Evolutionary conservation across 1,140 invertebrate species (phyloP).

Genomic region (Micrasema minimum): DNA sequence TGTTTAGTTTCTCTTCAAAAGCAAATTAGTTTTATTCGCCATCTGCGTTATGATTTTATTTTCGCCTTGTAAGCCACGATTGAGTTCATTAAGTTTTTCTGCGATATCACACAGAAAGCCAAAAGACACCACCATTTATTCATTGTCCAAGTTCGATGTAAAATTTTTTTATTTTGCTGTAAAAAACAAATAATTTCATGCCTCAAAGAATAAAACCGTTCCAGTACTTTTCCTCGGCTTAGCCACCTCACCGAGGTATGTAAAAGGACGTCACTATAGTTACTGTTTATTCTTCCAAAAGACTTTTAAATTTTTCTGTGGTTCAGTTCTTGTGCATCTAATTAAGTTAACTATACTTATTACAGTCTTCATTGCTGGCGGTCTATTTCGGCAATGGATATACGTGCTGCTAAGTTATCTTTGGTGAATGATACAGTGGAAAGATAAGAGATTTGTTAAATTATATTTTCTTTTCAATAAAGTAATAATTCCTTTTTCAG

Average conservation of each 20-base stretch:
- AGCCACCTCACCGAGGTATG: too few relatives aligned
- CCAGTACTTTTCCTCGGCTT: conserved; percentile 14
- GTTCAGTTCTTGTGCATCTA: conserved; percentile 12
- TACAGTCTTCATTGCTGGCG: not conserved
- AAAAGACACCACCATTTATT: conserved; percentile 37
- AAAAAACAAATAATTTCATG: conserved; percentile 30
- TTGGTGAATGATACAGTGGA: too few relatives aligned
- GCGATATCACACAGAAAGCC: too few relatives aligned
- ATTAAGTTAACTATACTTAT: conserved; percentile 4
- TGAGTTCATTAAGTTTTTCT: conserved; percentile 26
- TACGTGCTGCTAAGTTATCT: conserved; percentile 34
- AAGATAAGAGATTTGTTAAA: too few relatives aligned
- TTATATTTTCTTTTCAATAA: too few relatives aligned
- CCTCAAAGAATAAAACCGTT: too few relatives aligned
- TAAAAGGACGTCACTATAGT: too few relatives aligned
- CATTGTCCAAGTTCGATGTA: conserved; percentile 17
- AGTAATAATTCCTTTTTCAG: too few relatives aligned
- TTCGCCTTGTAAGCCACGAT: too few relatives aligned
- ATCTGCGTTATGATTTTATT: conserved; percentile 34
- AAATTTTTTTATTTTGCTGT: conserved; percentile 10
- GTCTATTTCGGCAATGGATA: conserved; percentile 29
- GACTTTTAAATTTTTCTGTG: conserved; percentile 26
- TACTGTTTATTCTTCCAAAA: conserved; percentile 31
- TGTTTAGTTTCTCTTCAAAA: conserved; percentile 18
- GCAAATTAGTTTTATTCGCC: conserved; percentile 21